Base-by-base conservation (phyloP, 2,797 vertebrate genomes). In the Anguilla anguilla region DNA sequence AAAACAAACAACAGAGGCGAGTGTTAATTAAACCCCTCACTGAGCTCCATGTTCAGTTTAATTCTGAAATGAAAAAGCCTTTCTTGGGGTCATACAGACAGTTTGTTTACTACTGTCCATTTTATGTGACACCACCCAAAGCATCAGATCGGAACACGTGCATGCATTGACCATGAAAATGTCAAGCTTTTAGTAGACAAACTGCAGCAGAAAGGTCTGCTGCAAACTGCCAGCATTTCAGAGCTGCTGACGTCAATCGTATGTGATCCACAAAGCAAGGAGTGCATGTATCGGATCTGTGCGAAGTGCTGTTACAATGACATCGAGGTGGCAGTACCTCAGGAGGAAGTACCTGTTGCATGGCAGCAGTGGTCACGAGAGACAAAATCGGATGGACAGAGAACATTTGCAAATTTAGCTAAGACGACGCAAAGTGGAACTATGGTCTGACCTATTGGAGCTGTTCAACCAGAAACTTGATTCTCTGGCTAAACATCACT, bases 331-430 rank as follows among this genome's bases (percentile, higher is more conserved):
- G 82, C 85, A 85, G 88, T 84, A 2, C 83, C 67, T 83, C 39
- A 82, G 72, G 53, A 22, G n/a, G 31, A 49, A 31, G 17, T 39
- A 83, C 51, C 59, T 0, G 53, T 89, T 53, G 83, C 77, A 9
- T 89, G 81, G 87, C 35, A 90, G 39, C 88, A 91, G 51, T 88
- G 90, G 88, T 25, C 86, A 83, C 0, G 49, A 31, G 49, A 67
- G 90, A 89, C 15, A 91, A 88, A 86, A 81, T 35, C 35, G 1
- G 35, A 35, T 35, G 35, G 35, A 35, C 35, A 35, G 35, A 35
- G 35, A 35, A 35, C 10, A 51, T 51, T 51, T 10, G 39, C 87
- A 6, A 89, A 89, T 35, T 43, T 88, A 35, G 13, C 28, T 6
- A 91, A 90, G 69, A 83, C 85, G 19, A 89, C 77, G 2, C 6